Evolutionary conservation across 2,113 vertebrate genomes (phyloP).

Genomic region (Tetraodon nigroviridis): DNA sequence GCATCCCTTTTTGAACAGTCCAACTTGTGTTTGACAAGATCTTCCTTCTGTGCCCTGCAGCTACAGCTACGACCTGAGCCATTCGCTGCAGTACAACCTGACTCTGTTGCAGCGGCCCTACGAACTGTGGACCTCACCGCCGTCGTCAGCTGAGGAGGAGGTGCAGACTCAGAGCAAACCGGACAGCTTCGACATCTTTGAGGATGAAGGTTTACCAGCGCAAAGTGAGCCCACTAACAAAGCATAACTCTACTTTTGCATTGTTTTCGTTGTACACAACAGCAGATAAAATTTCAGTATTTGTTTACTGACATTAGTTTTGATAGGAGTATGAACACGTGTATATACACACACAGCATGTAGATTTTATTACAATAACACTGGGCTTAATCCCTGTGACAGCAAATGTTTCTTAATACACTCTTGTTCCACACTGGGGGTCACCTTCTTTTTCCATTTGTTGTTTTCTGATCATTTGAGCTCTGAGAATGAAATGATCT

Average conservation of each 20-base stretch:
- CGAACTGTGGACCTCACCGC: constrained; percentile 68
- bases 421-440: background rate
- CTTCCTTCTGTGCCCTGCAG: constrained; percentile 63
- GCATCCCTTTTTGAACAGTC: background rate
- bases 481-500: constrained; percentile 22
- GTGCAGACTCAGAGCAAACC: constrained; percentile 75
- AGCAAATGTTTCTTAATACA: constrained; percentile 4
- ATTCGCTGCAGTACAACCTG: constrained; percentile 95
- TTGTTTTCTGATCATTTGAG: constrained; percentile 13
- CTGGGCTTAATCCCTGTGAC: background rate
- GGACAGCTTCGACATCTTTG: constrained; percentile 97
- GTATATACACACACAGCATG: background rate
- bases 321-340: too few species aligned
- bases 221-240: constrained; percentile 68
- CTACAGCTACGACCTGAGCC: constrained; percentile 97
- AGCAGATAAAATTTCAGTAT: background rate
- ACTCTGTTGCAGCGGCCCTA: constrained; percentile 83
- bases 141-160: constrained; percentile 62
- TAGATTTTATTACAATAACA: background rate
- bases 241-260: background rate
- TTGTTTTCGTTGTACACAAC: background rate
- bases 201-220: constrained; percentile 89
- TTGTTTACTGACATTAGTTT: too few species aligned
- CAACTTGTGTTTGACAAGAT: background rate
- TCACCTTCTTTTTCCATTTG: background rate